Base-by-base conservation (phyloP, 92 coral and sea anemone genomes). In the Montipora capitata region DNA sequence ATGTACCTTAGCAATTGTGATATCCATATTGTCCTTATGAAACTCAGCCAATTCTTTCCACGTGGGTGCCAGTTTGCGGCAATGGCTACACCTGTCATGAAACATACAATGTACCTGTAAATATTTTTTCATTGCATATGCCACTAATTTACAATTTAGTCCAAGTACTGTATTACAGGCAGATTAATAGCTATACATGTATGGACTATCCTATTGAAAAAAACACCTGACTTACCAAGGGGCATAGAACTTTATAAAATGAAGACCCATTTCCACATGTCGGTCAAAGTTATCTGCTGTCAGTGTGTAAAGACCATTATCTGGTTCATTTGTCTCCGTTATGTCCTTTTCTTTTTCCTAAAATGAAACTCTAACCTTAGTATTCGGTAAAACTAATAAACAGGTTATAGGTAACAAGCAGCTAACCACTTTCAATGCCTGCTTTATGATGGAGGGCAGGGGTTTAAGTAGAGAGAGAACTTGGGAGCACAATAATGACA, bases 181-280 rank as follows among this genome's bases (percentile, higher is more conserved):
- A 27, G 35, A 27, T 27, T 27, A 27, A 27, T 27, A 27, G 35
- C 35, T 27, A 27, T 27, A n/a, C n/a, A n/a, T n/a, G n/a, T n/a
- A 27, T 27, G 35, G 35, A 27, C 35, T 27, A 27, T 27, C 35
- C 35, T 27, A 27, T 27, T 48, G 0, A 48, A 48, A 48, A 0
- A 48, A 5, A 48, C 52, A 48, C 10, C 6, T 27, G 10, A 48
- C 52, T 59, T 71, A 97, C 99, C 99, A 97, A 39, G 99, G 99
- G 2, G 98, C 99, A 88, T 96, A 97, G 76, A 97, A 97, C 74
- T 97, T 95, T n/a, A 97, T 96, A 96, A 97, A 97, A 78, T 94
- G 96, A 10, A 95, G 90, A 38, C 99, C 99, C 61, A 81, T 70
- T 78, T 88, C 96, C 44, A 87, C 93, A 16, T 96, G 97, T 45